Conservation (phyloP, 1,140 invertebrate species). For the Lepeophtheirus salmonis region DNA sequence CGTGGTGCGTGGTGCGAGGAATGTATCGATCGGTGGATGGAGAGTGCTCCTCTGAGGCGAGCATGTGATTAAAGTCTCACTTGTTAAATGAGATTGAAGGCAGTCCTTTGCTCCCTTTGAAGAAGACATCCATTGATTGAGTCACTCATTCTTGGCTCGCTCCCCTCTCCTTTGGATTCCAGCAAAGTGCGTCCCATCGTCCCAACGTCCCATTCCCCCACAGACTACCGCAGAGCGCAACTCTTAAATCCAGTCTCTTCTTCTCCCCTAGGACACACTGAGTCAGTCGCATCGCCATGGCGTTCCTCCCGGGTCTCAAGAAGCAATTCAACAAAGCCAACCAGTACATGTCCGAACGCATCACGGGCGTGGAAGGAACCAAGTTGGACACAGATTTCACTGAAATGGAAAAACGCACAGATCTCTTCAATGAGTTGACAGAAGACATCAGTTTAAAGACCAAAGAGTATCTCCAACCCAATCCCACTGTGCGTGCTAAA, state of each 20-base stretch:
- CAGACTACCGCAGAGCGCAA: too few relatives aligned
- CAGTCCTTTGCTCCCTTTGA: too few relatives aligned
- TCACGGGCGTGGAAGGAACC: constrained; percentile 97
- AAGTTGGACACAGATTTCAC: constrained; percentile 95
- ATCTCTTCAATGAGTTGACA: constrained; percentile 81
- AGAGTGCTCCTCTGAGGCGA: neutral
- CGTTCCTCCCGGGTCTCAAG: constrained; percentile 73
- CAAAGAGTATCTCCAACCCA: constrained; percentile 96
- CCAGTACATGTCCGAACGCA: constrained; percentile 99
- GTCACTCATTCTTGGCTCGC: too few relatives aligned
- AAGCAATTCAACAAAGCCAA: constrained; percentile 98
- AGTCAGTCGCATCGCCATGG: constrained; percentile 51
- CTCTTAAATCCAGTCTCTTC: too few relatives aligned
- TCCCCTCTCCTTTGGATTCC: too few relatives aligned
- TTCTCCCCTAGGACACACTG: neutral
- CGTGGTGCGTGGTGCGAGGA: too few relatives aligned
- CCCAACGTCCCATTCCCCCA: neutral
- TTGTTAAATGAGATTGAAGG: neutral
- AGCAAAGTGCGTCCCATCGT: neutral
- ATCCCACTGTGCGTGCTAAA: constrained; percentile 82
- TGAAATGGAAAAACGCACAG: constrained; percentile 99
- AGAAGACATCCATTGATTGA: neutral
- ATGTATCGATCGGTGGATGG: neutral
- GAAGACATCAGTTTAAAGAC: constrained; percentile 89
- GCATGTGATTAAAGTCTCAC: neutral